Conservation (phyloP, 1,140 invertebrate genomes). For the Panagrolaimus sp. region DNA sequence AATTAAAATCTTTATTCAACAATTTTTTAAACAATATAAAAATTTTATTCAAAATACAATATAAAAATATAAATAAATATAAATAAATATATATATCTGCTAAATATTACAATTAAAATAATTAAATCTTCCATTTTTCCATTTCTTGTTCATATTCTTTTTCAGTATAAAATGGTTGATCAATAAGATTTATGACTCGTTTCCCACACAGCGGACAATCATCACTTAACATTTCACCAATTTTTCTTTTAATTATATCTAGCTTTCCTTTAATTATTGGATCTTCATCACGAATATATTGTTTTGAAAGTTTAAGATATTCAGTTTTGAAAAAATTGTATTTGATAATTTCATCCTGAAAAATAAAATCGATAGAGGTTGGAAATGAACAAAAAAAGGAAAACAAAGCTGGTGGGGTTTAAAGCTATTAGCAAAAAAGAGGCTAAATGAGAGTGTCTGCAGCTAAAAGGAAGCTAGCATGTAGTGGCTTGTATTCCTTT, state of each 20-base stretch:
- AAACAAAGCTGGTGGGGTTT: no score
- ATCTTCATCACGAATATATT: not conserved
- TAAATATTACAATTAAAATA: no score
- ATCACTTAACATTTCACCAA: conserved; percentile 70
- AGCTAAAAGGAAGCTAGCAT: no score
- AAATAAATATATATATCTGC: conserved; percentile 17
- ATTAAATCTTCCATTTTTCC: conserved; percentile 68
- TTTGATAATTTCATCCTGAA: not conserved
- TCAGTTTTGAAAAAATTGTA: not conserved
- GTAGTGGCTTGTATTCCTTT: no score
- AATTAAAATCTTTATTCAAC: not conserved
- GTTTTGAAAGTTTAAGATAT: not conserved
- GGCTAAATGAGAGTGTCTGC: no score
- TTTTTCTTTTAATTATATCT: conserved; percentile 12
- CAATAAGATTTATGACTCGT: conserved; percentile 76
- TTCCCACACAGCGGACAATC: conserved; percentile 91
- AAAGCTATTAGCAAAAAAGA: no score
- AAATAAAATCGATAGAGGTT: not conserved
- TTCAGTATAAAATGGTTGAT: conserved; percentile 75
- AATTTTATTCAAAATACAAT: conserved; percentile 5
- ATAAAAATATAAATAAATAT: conserved; percentile 10
- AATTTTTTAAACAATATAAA: not conserved
- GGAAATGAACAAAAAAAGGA: no score
- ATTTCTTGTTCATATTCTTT: conserved; percentile 74
- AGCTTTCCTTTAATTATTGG: not conserved